Evolutionary conservation across 2,113 vertebrate species (phyloP).

Genomic region (Junco hyemalis): DNA sequence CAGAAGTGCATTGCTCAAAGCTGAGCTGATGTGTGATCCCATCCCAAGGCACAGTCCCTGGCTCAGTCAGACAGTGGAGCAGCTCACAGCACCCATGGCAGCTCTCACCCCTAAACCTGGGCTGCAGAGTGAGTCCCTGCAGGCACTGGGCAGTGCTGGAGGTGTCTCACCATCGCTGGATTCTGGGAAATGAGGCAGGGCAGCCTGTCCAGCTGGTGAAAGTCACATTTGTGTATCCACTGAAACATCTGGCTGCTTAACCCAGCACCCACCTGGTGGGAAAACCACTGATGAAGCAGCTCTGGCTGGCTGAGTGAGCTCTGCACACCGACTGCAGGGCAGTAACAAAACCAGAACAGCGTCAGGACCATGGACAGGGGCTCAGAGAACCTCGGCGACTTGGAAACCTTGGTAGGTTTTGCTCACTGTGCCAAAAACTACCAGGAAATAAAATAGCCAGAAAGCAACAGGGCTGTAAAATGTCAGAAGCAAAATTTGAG

Average conservation of each 20-base stretch:
- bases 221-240: background rate
- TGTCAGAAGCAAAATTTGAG: background rate
- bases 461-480: background rate
- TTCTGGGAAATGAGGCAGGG: background rate
- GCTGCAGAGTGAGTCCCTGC: background rate
- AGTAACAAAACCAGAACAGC: background rate
- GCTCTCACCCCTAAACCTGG: background rate
- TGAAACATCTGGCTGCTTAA: background rate
- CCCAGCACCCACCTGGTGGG: background rate
- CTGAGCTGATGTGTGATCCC: background rate
- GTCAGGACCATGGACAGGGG: background rate
- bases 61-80: accelerated
- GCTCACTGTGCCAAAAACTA: background rate
- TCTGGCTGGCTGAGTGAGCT: background rate
- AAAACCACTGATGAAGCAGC: background rate
- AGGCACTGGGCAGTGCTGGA: background rate
- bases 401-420: background rate
- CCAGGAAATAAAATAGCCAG: background rate
- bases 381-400: background rate
- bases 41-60: background rate
- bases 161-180: background rate
- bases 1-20: background rate
- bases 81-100: accelerated
- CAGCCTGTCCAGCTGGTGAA: background rate
- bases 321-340: background rate